Conservation (phyloP, 1,140 invertebrate genomes). For the Procambarus clarkii region DNA sequence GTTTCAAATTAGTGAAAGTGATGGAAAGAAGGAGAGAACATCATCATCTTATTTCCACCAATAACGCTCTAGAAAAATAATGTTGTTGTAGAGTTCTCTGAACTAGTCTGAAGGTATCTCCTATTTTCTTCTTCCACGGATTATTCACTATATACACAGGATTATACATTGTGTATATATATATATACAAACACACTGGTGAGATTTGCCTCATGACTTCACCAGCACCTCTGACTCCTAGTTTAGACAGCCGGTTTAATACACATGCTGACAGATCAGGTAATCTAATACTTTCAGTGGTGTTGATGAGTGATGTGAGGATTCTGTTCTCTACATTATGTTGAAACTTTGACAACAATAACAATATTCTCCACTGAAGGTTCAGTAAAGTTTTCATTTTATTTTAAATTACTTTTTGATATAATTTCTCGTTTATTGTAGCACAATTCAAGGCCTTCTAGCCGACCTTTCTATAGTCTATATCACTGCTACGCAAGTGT, state of each 20-base stretch:
- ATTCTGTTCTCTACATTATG: background rate
- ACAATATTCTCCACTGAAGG: conserved; percentile 1
- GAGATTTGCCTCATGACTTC: background rate
- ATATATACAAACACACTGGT: conserved; percentile 11
- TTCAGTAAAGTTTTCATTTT: background rate
- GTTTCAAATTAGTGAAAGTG: too few relatives aligned
- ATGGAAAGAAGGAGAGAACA: background rate
- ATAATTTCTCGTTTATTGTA: background rate
- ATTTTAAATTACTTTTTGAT: background rate
- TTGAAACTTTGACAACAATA: background rate
- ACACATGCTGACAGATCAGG: background rate
- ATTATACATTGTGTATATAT: conserved; percentile 17
- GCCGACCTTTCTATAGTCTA: too few relatives aligned
- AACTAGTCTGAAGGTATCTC: background rate
- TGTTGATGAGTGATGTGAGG: background rate
- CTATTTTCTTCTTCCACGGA: background rate
- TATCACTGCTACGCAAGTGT: background rate
- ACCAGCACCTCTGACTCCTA: background rate
- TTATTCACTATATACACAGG: background rate
- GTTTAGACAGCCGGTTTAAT: background rate
- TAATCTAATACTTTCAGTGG: background rate
- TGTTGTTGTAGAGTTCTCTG: background rate
- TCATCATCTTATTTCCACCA: background rate
- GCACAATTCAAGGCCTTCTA: too few relatives aligned
- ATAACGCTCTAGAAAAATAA: background rate